Conservation (phyloP, 2,888 invertebrate genomes). For the Troides oblongomaculatus region DNA sequence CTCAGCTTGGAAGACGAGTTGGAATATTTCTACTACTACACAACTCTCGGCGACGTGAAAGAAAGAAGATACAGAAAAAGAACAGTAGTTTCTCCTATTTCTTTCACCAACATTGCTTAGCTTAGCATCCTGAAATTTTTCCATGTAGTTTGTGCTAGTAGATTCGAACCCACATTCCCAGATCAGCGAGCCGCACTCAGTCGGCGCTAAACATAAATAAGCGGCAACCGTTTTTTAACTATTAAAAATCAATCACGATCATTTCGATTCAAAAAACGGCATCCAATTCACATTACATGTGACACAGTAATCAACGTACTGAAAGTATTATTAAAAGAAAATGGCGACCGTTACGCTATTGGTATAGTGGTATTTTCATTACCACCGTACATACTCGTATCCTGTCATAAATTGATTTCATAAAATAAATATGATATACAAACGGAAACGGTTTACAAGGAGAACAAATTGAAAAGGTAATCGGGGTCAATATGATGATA, state of each 20-base stretch:
- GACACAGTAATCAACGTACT: background rate
- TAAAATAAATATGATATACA: no score
- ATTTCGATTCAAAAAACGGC: background rate
- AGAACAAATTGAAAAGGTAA: no score
- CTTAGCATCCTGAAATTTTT: background rate
- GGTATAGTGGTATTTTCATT: background rate
- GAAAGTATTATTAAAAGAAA: background rate
- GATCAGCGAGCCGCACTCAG: background rate
- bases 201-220: background rate
- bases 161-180: background rate
- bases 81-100: no score
- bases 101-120: no score
- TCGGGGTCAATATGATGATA: no score
- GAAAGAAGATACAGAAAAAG: no score
- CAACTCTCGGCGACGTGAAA: no score
- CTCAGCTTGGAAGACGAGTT: no score
- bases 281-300: background rate
- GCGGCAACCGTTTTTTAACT: background rate
- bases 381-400: background rate
- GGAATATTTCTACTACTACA: no score
- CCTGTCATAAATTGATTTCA: background rate
- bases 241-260: background rate
- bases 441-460: no score
- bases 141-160: background rate
- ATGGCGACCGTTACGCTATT: background rate